Evolutionary conservation across 2,113 vertebrate species (phyloP), one percentile per base, ranked within the genome.

Genomic region (Romanogobio albipinnatus): DNA sequence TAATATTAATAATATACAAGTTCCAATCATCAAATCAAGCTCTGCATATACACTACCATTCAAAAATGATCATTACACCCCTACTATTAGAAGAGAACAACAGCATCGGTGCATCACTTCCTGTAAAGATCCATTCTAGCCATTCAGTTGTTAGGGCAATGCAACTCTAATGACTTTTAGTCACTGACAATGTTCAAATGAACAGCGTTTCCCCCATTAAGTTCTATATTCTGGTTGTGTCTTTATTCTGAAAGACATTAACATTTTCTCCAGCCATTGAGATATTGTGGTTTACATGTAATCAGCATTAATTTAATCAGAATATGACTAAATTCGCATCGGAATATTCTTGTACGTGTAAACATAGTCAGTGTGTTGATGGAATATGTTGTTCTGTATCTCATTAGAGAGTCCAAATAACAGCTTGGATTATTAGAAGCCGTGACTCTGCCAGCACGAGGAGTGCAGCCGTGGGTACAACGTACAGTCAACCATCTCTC

Each of bases 401-500:
- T 61, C 68, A 73, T 73, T 85, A 36, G 64, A 47, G 51, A 81
- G 39, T 81, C 68, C 77, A 62, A 80, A 81, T 62, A 85, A 85
- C 84, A 81, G 84, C 77, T 86, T 86, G 84, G 78, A 81, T 86
- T 53, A 81, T 86, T 66, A 82, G 33, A 81, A 10, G 77, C 56
- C 45, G 4, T 75, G 77, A 29, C 56, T 66, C 26, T 85, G 53
- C 14, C 77, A 75, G 36, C 74, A 14, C 29, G 78, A 86, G 71
- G 58, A 86, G 36, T 71, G 26, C 51, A 80, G 66, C 43, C 53
- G 66, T 85, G 84, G 84, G 84, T 85, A 71, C 77, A 85, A 79
- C 53, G 51, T 76, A 82, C 76, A 84, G 53, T 79, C 86, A 79
- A 47, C 70, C 29, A 62, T 76, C 36, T 51, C 68, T 61, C 59